Evolutionary conservation across 2,797 vertebrate species (phyloP), one percentile per base, ranked within the genome.

Genomic region (Catostomus latipinnis): DNA sequence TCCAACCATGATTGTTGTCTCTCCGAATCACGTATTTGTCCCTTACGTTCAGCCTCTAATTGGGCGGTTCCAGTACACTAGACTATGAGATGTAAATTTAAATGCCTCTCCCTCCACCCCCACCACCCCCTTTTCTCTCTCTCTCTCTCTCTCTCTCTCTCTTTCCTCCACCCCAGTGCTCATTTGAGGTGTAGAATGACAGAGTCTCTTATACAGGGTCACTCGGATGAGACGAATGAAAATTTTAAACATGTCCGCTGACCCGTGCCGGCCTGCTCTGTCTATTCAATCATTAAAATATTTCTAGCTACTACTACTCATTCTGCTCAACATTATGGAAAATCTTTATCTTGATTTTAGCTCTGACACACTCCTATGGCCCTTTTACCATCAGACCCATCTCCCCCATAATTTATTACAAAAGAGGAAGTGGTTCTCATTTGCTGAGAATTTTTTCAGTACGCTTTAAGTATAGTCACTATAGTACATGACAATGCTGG

Each of bases 261-360:
- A 95, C 93, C 94, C 92, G 78, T 91, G 87, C 91, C 82, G 86
- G 82, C 88, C 90, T 87, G 84, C 88, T 79, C 88, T 86, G 88
- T 86, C 92, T 92, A 88, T 89, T 90, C 91, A 93, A 94, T 94
- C 93, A 94, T 94, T 94, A 94, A 94, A 94, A 93, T 92, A 90
- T 87, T 89, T 89, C 88, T 78, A 82, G 88, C 84, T 91, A 91
- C 87, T 81, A 71, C 68, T 87, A 83, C 89, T 83, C 80, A 92
- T 92, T 92, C 91, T 86, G 86, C 87, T 89, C 87, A 85, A 90
- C 92, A 92, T 94, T 88, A 92, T 89, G 73, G 73, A 86, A 89
- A 71, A 87, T 87, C 85, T 80, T 92, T 84, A 89, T 92, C 91
- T 90, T 92, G 91, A 93, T 93, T 94, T 90, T 89, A 90, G 86